Evolutionary conservation across 2,797 vertebrate genomes (phyloP), one percentile per base, ranked within the genome.

Genomic region (Babyrousa celebensis): DNA sequence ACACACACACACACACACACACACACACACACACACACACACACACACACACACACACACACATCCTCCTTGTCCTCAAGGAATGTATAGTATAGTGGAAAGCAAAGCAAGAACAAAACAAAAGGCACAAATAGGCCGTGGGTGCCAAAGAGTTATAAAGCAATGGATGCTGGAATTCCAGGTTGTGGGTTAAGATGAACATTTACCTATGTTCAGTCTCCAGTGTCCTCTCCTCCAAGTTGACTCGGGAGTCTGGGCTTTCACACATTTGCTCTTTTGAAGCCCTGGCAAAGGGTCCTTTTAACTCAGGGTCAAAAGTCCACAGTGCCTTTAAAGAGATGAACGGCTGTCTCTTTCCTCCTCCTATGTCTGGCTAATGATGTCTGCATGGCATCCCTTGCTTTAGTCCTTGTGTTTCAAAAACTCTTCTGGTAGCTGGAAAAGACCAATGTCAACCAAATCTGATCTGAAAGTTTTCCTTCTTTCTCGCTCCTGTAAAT

Each of bases 51-150:
- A 36, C 36, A 36, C 36, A 36, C 36, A 36, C 3, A 36, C 36
- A 36, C 4, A 32, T 1, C 14, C 32, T 90, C 11, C 11, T 58
- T 79, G 27, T 68, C 40, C 9, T 62, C 48, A 75, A 32, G 48
- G n/a, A 80, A 77, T 2, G 32, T 1, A 58, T 3, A 87, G 4
- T 32, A 62, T 1, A 71, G 20, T 52, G 36, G 23, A 68, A 95
- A 82, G 48, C n/a, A 27, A 95, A 95, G 21, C 6, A 83, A 85
- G 75, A 96, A 77, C 0, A 32, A 70, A 83, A 82, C 23, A 80
- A 62, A 79, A 48, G 32, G 43, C 52, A 63, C 2, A 65, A 65
- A 23, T 12, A 18, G 6, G 9, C 60, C 14, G 12, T 9, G 71
- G 15, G 20, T 56, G 16, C 29, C 48, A 40, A 25, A 71, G 40